These are phyloP conservation scores for Nannoperca obscura DNA, from an alignment of 2,797 vertebrate species.

Conservation along the genomic window DNA sequence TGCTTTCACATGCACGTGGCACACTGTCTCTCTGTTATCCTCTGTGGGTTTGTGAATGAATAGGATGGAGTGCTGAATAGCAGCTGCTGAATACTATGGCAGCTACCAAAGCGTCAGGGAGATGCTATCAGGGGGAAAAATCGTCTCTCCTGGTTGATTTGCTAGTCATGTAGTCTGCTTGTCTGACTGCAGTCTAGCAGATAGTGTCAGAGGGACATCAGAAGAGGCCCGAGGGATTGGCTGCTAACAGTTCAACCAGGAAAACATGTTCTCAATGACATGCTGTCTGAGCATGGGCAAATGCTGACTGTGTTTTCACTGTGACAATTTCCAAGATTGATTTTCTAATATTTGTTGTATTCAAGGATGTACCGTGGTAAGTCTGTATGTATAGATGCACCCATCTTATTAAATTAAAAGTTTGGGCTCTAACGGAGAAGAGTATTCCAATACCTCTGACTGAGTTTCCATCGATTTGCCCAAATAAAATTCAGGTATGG, in stretches of 20 bases:
- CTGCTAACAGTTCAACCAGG: constrained; percentile 56
- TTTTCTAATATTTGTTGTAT: constrained; percentile 35
- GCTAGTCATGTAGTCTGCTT: constrained; percentile 66
- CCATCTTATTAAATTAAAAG: constrained; percentile 43
- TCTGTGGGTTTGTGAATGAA: constrained; percentile 58
- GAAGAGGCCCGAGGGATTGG: constrained; percentile 53
- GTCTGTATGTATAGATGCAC: constrained; percentile 33
- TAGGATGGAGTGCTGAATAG: constrained; percentile 60
- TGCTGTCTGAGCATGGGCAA: constrained; percentile 40
- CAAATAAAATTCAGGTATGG: constrained; percentile 54
- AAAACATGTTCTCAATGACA: constrained; percentile 59
- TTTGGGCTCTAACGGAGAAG: constrained; percentile 20
- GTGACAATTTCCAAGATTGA: constrained; percentile 19
- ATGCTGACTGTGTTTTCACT: constrained; percentile 24
- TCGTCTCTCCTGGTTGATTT: constrained; percentile 70
- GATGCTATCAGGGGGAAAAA: constrained; percentile 62
- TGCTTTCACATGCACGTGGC: constrained; percentile 64
- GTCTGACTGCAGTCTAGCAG: constrained; percentile 65
- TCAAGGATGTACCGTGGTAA: constrained; percentile 1
- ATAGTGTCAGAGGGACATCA: constrained; percentile 71
- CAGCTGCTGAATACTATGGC: constrained; percentile 52
- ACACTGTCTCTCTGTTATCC: constrained; percentile 51
- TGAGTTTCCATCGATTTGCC: constrained; percentile 54
- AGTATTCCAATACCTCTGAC: constrained; percentile 44
- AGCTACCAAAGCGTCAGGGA: constrained; percentile 46